Percentiles rank a stretch among this genome's conserved stretches.
These are phyloP conservation scores for Psittacula echo DNA, from an alignment of 2,797 vertebrate genomes.

Conservation along the genomic window DNA sequence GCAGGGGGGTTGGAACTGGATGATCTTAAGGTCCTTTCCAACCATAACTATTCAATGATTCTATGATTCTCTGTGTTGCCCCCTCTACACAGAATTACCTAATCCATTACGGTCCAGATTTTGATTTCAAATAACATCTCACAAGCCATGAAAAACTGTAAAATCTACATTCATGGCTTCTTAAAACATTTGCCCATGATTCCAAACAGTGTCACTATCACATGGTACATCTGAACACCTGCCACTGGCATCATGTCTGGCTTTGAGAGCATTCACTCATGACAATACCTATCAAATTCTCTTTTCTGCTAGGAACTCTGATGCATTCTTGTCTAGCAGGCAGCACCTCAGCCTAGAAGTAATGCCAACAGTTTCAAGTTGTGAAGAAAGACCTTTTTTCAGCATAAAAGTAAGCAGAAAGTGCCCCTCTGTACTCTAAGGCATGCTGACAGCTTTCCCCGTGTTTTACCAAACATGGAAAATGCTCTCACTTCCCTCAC, in stretches of 20 bases:
- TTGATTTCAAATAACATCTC: neutral
- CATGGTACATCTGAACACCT: neutral
- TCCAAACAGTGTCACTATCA: neutral
- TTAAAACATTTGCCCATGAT: neutral
- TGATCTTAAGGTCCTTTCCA: neutral
- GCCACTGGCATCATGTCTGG: neutral
- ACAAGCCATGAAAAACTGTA: neutral
- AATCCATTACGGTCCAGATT: neutral
- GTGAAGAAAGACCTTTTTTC: neutral
- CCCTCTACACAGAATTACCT: neutral
- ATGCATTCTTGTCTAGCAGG: neutral
- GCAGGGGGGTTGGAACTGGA: neutral
- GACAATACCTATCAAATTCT: neutral
- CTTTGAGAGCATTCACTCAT: neutral
- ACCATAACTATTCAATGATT: neutral
- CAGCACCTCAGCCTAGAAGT: neutral
- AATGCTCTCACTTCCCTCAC: neutral
- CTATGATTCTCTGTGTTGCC: neutral
- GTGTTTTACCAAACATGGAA: neutral
- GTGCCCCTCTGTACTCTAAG: too few relatives aligned
- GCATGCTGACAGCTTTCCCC: neutral
- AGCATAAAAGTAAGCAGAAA: neutral
- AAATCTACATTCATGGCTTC: neutral
- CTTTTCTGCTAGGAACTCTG: neutral
- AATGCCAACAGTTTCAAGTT: neutral